Conservation (phyloP, 2,797 vertebrate genomes). For the Microhierax caerulescens region DNA sequence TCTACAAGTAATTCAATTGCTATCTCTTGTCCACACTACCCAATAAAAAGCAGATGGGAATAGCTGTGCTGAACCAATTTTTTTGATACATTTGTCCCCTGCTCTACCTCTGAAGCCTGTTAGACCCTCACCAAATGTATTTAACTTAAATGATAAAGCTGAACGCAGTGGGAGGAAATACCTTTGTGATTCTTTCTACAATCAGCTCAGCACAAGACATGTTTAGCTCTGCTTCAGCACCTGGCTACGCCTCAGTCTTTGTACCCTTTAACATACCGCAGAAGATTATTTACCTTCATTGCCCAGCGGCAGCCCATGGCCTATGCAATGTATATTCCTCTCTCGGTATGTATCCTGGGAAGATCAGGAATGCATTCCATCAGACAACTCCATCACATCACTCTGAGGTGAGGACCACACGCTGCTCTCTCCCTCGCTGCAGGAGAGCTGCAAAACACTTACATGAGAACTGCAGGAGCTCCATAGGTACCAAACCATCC, state of each 20-base stretch:
- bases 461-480: neutral
- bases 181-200: neutral
- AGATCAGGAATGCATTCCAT: neutral
- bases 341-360: neutral
- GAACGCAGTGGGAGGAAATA: neutral
- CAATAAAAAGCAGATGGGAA: neutral
- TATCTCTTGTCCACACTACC: neutral
- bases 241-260: neutral
- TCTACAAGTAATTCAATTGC: neutral
- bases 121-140: neutral
- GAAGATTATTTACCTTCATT: neutral
- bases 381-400: neutral
- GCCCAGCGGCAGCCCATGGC: rapidly evolving
- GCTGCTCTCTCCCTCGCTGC: rapidly evolving
- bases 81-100: neutral
- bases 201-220: neutral
- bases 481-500: neutral
- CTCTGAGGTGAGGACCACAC: rapidly evolving
- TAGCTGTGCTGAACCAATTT: neutral
- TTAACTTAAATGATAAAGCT: neutral
- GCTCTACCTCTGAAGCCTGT: neutral
- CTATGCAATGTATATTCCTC: rapidly evolving
- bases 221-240: neutral
- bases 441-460: neutral
- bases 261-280: neutral